Conservation (phyloP, 2,113 vertebrate genomes). For the Mormoops blainvillei region DNA sequence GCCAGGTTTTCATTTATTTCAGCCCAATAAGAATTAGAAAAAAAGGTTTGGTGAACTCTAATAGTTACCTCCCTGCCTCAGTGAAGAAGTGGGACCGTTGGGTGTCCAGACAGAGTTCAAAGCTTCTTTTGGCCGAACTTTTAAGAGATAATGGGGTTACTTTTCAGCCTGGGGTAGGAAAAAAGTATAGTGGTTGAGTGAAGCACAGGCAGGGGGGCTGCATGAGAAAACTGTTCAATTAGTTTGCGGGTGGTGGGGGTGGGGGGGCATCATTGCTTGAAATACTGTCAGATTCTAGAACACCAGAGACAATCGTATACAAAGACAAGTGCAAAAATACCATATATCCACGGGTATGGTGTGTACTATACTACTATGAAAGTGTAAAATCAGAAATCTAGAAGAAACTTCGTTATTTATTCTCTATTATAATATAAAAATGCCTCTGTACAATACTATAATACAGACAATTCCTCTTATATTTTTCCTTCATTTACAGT, state of each 20-base stretch:
- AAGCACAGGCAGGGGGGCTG: not conserved
- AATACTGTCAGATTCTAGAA: conserved; percentile 1
- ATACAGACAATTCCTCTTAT: not conserved
- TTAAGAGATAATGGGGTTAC: conserved; percentile 39
- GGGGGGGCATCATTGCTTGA: not conserved
- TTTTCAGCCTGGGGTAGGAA: conserved; percentile 1
- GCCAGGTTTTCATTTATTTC: conserved; percentile 26
- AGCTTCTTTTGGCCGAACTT: conserved; percentile 38
- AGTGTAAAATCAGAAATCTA: conserved; percentile 3
- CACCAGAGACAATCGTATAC: not conserved
- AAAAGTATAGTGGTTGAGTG: not conserved
- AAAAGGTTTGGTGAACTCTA: not conserved
- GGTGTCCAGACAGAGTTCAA: conserved; percentile 16
- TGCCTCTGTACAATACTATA: not conserved
- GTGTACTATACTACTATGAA: not conserved
- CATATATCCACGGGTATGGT: not conserved
- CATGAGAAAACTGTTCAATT: not conserved
- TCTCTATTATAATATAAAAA: not conserved
- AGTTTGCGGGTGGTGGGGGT: not conserved
- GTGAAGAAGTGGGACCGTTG: not conserved
- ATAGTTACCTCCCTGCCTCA: not conserved
- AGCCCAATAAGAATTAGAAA: conserved; percentile 22
- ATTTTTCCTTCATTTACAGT: not conserved
- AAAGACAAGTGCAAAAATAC: not conserved
- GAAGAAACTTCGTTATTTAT: not conserved